Evolutionary conservation across 2,888 invertebrate species (phyloP), one percentile per base, ranked within the genome.

Genomic region (Callimorpha dominula): DNA sequence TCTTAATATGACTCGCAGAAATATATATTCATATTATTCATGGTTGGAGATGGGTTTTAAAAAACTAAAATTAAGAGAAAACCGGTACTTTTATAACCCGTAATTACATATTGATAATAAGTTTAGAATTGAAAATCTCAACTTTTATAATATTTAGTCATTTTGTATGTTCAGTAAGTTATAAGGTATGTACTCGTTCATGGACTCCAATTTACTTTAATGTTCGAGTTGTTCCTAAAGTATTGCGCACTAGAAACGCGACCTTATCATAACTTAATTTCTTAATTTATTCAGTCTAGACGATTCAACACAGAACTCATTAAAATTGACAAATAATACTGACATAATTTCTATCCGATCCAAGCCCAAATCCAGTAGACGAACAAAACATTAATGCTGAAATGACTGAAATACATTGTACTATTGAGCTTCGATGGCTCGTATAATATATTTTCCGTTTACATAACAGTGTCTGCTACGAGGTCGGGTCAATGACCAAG

Each of bases 251-350:
- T 31, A 60, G 31, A 67, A 66, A 65, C 46, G 49, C 15, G 69
- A 68, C 63, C 42, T 71, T 72, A 75, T 65, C 65, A 65, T 77
- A 79, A 76, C 62, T 73, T 67, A 70, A 75, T 74, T 75, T 65
- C 68, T n/a, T n/a, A 68, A 78, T 83, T 80, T 80, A 81, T 81
- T 75, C 75, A 40, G 79, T 79, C 81, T 74, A 81, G 82, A 82
- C 79, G 65, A 54, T 60, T 65, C 62, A 71, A 77, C 62, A 74
- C 11, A 8, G 43, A 64, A 43, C 63, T n/a, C 63, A 64, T 79
- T 43, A 69, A 72, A 71, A 72, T 77, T 72, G 70, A n/a, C 66
- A 76, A 76, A 81, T 20, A 31, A 46, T 17, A 72, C 50, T 54
- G 42, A 14, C 43, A 71, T 69, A 68, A 54, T 71, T 68, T 62